Conservation (phyloP, 2,797 vertebrate species). For the Sebastiscus albofasciatus region DNA sequence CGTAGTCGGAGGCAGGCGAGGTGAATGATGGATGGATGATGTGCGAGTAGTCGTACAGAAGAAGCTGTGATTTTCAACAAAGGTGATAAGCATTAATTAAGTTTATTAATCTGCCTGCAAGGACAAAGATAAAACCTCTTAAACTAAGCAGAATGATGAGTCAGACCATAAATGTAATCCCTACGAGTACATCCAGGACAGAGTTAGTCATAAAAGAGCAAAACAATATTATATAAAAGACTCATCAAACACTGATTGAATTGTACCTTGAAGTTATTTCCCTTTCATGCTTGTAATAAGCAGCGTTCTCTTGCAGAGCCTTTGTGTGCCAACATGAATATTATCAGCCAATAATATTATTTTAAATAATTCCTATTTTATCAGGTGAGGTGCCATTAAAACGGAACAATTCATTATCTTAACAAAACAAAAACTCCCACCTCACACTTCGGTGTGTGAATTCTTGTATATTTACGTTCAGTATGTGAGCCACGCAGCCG, state of each 20-base stretch:
- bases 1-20: neutral
- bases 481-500: neutral
- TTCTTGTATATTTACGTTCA: neutral
- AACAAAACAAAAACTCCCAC: neutral
- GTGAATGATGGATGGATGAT: slow-evolving; percentile 18
- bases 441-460: neutral
- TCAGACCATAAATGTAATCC: slow-evolving; percentile 6
- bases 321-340: neutral
- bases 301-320: neutral
- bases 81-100: slow-evolving; percentile 47
- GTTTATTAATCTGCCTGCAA: slow-evolving; percentile 31
- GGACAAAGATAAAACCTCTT: slow-evolving; percentile 39
- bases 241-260: neutral
- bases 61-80: slow-evolving; percentile 12
- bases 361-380: neutral
- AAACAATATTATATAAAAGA: slow-evolving; percentile 9
- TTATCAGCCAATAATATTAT: neutral
- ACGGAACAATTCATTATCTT: neutral
- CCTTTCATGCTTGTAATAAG: neutral
- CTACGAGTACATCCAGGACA: neutral
- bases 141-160: slow-evolving; percentile 18
- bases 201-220: slow-evolving; percentile 10
- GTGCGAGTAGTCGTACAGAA: neutral
- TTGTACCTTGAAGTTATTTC: neutral
- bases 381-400: neutral